Base-by-base conservation (phyloP, 2,888 invertebrate genomes). In the Teleiodes luculella region DNA sequence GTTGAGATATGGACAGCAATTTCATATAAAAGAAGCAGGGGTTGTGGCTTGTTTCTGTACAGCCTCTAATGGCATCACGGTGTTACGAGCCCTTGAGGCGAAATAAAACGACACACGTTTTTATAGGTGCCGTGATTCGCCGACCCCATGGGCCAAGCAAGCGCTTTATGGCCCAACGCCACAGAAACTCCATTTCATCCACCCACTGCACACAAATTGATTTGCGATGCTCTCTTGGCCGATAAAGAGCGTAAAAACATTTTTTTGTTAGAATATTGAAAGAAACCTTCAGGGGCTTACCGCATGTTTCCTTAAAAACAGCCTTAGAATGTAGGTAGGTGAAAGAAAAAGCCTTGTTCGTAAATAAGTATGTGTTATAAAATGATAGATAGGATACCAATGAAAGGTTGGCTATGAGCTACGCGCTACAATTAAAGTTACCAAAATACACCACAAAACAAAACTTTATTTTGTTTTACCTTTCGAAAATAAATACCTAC, bases 71-170 rank as follows among this genome's bases (percentile, higher is more conserved):
- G 63, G 64, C 61, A 53, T 56, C 61, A 57, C 64, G 68, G 63
- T 60, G 64, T 67, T 64, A 71, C 62, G 61, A 56, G 57, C 66
- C 68, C 64, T 66, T 56, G 55, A 65, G 68, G 68, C 59, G 64
- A 71, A 68, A 73, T 69, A 72, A 74, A 70, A 72, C 65, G 70
- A 70, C 67, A 72, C 66, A 66, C 63, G 68, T 68, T 73, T 73
- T 73, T 73, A 73, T 70, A 65, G 71, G 55, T 60, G 61, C 54
- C 57, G 59, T 65, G 62, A 64, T 60, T 59, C 62, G 62, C 62
- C 50, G 55, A 60, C 62, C 70, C 66, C 63, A 36, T 37, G 72
- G 67, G 65, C 61, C 57, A 62, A 63, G 52, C 46, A 55, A 63
- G 53, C 69, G 57, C 65, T 74, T 73, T 74, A 74, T 61, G 55